Evolutionary conservation across 2,113 vertebrate species (phyloP).

Genomic region (Chloebia gouldiae): DNA sequence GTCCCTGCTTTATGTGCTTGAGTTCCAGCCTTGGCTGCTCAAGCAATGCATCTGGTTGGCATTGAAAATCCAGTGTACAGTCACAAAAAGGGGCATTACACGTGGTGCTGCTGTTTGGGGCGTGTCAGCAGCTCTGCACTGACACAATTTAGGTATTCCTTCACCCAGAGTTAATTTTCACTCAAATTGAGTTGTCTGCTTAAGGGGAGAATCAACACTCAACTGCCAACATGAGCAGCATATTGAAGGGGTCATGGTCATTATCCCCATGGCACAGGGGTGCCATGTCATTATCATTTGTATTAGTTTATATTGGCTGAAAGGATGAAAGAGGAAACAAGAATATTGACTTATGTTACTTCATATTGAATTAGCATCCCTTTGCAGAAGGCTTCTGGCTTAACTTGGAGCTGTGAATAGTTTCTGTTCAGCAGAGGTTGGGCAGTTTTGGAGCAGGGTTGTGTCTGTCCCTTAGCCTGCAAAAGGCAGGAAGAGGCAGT

Average conservation of each 20-base stretch:
- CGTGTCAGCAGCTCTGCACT: not conserved
- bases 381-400: conserved; percentile 45
- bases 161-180: conserved; percentile 19
- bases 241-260: not conserved
- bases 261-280: too few species aligned
- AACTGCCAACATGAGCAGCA: not conserved
- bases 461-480: not conserved
- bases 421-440: not conserved
- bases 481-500: too few species aligned
- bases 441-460: not conserved
- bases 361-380: conserved; percentile 20
- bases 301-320: conserved; percentile 44
- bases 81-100: not conserved
- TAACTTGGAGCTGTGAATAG: not conserved
- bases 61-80: accelerated
- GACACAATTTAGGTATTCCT: not conserved
- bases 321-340: conserved; percentile 62
- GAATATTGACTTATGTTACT: conserved; percentile 46
- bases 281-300: not conserved
- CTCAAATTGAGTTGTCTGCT: conserved; percentile 48
- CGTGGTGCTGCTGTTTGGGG: not conserved
- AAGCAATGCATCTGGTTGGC: not conserved
- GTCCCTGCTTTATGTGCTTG: not conserved
- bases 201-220: conserved; percentile 54
- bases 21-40: not conserved